Conservation (phyloP, 2,113 vertebrate species). For the Phoenicopterus ruber region DNA sequence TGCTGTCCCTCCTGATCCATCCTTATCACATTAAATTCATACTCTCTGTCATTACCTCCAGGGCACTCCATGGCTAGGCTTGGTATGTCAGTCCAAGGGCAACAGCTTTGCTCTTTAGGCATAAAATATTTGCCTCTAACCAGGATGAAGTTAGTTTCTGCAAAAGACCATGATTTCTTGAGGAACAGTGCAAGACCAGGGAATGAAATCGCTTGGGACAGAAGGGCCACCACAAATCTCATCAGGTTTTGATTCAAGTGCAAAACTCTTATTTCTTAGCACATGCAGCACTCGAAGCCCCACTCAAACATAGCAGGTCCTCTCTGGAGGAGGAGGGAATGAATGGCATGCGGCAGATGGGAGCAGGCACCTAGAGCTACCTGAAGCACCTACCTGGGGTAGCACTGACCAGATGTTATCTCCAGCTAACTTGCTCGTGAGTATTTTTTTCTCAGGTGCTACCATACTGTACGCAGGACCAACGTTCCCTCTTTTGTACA, state of each 20-base stretch:
- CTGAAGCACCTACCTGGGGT: not conserved
- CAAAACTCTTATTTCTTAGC: not conserved
- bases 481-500: not conserved
- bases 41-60: too few relatives aligned
- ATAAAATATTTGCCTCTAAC: not conserved
- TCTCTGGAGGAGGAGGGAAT: not conserved
- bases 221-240: not conserved
- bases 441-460: not conserved
- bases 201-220: not conserved
- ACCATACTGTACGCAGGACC: not conserved
- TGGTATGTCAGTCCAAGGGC: fast-evolving
- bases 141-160: not conserved
- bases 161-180: not conserved
- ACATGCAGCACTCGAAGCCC: not conserved
- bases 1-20: not conserved
- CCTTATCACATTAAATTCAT: not conserved
- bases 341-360: fast-evolving
- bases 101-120: not conserved
- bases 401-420: not conserved
- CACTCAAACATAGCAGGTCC: not conserved
- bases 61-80: not conserved
- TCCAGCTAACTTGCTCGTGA: not conserved
- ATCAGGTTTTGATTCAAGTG: not conserved
- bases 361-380: not conserved
- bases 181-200: not conserved